These are phyloP conservation scores for Sphaeramia orbicularis DNA, from an alignment of 2,797 vertebrate species.

Conservation along the genomic window DNA sequence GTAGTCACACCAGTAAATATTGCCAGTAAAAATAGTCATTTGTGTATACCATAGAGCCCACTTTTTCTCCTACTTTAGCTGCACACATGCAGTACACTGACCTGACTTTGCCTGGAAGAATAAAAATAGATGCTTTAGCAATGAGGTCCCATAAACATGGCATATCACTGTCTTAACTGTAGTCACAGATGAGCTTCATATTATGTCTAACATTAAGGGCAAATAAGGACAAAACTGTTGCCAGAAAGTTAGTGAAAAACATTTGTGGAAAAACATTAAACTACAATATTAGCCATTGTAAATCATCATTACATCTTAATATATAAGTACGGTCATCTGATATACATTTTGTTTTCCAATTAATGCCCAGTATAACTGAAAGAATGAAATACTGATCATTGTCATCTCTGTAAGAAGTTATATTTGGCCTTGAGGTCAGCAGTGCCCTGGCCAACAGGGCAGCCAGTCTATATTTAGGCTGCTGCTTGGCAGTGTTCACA, in stretches of 20 bases:
- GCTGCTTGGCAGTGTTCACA: conserved; percentile 68
- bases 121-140: neutral
- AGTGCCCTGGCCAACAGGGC: conserved; percentile 58
- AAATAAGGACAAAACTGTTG: neutral
- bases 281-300: no score
- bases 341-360: no score
- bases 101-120: neutral
- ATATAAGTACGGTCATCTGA: no score
- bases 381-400: conserved; percentile 40
- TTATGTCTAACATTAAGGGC: neutral
- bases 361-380: neutral
- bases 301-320: no score
- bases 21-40: no score
- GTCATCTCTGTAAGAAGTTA: conserved; percentile 57
- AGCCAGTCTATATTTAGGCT: conserved; percentile 74
- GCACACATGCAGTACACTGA: neutral
- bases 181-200: neutral
- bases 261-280: no score
- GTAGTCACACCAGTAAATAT: no score
- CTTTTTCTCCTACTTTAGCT: no score
- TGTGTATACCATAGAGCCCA: no score
- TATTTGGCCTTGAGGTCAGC: conserved; percentile 65
- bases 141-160: neutral
- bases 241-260: neutral
- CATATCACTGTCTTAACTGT: neutral